These are phyloP conservation scores for Paradisaea rubra DNA, from an alignment of 2,113 vertebrate species.

Conservation along the genomic window DNA sequence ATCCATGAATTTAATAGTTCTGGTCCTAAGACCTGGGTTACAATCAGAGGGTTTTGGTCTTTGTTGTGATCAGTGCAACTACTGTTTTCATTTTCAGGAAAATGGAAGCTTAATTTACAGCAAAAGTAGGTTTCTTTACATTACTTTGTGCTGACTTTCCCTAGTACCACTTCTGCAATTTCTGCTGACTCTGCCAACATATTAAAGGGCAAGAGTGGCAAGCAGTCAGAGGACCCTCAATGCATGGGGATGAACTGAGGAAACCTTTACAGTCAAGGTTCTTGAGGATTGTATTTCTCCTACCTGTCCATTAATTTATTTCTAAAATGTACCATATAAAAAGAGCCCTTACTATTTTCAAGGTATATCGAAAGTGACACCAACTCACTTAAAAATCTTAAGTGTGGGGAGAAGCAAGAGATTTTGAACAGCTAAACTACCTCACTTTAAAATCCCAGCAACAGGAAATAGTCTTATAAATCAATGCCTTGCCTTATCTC, in stretches of 20 bases:
- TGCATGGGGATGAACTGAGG: background rate
- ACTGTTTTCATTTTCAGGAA: background rate
- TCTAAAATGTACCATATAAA: background rate
- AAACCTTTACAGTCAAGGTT: background rate
- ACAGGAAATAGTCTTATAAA: background rate
- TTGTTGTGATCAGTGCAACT: background rate
- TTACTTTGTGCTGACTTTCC: background rate
- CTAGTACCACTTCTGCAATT: background rate
- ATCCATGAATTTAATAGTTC: background rate
- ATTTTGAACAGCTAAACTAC: background rate
- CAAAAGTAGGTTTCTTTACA: background rate
- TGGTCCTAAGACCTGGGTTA: background rate
- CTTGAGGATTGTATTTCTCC: background rate
- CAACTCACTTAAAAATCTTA: background rate
- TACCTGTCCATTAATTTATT: background rate
- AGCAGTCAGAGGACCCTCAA: background rate
- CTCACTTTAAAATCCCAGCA: background rate
- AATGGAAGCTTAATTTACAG: background rate
- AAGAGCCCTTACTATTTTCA: background rate
- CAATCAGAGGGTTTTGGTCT: background rate
- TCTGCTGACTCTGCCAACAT: background rate
- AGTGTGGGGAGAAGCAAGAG: background rate
- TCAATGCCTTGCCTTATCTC: background rate
- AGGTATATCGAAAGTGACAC: background rate
- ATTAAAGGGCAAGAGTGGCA: background rate